Evolutionary conservation across 2,888 invertebrate species (phyloP), one percentile per base, ranked within the genome.

Genomic region (Apodemia zela): DNA sequence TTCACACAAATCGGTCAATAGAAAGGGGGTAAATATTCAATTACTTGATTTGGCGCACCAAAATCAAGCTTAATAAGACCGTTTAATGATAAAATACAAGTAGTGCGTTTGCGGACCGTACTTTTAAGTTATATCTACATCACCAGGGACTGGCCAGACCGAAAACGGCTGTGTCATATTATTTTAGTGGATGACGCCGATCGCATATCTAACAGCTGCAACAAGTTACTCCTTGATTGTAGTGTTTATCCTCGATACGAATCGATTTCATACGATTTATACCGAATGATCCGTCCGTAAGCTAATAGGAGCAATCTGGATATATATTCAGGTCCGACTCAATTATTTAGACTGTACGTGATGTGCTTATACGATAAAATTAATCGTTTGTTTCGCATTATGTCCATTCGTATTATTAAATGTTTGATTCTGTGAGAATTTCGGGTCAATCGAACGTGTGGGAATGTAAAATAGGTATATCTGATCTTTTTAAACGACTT

Each of bases 81-180:
- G 33, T 33, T 33, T 33, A 21, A 2, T 21, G 21, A 21, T 21
- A 47, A 47, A 38, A 38, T 13, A 38, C 18, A 11, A 11, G 3
- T 29, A 63, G 61, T 68, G 69, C 65, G 67, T 72, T 65, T 89
- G 87, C 82, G 66, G 64, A 71, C 84, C 63, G 60, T 62, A 79
- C 77, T 88, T 88, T 86, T 82, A 72, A 70, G 81, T 78, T 79
- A 70, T 70, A 69, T 70, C 67, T 67, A 73, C 71, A 68, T 71
- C 69, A 68, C 70, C 78, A 75, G 78, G 35, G 79, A 76, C 68
- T 66, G 65, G 38, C 60, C 65, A 79, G 81, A 80, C 81, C 84
- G 81, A 89, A 91, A 90, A 72, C 74, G 89, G 89, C 90, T 90
- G 84, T 89, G 90, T 90, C 91, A 90, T 90, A 90, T 89, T 89